Conservation (phyloP, 2,888 invertebrate genomes). For the Eumacrocentrus americanus region DNA sequence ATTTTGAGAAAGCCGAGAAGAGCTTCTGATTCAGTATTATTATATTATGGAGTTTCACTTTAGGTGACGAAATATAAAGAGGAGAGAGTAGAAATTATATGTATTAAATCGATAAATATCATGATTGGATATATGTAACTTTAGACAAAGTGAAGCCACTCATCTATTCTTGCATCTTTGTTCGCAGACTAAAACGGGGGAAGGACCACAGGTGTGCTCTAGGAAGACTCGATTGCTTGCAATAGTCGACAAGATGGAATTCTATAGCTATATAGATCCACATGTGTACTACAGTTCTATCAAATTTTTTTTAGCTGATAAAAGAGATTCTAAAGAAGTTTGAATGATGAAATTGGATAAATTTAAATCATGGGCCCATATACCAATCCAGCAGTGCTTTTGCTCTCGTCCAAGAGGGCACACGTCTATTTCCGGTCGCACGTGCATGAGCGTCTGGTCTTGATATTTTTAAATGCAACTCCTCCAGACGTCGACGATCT, state of each 20-base stretch:
- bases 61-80: neutral
- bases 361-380: constrained; percentile 13
- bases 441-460: constrained; percentile 25
- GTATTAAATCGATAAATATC: neutral
- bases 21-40: no score
- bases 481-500: no score
- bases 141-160: no score
- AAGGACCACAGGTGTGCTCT: constrained; percentile 32
- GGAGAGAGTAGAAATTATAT: no score
- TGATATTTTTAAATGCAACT: constrained; percentile 28
- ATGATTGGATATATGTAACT: no score
- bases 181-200: constrained; percentile 15
- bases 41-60: no score
- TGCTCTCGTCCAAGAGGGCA: neutral
- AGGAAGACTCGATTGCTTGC: constrained; percentile 31
- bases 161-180: constrained; percentile 29
- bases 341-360: constrained; percentile 13
- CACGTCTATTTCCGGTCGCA: constrained; percentile 31
- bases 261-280: no score
- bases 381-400: constrained; percentile 4
- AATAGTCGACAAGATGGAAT: constrained; percentile 25
- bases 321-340: no score
- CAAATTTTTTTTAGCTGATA: no score
- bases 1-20: constrained; percentile 20
- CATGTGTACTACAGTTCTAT: no score